Evolutionary conservation across 2,888 invertebrate genomes (phyloP).

Genomic region (Galerucella nymphaeae): DNA sequence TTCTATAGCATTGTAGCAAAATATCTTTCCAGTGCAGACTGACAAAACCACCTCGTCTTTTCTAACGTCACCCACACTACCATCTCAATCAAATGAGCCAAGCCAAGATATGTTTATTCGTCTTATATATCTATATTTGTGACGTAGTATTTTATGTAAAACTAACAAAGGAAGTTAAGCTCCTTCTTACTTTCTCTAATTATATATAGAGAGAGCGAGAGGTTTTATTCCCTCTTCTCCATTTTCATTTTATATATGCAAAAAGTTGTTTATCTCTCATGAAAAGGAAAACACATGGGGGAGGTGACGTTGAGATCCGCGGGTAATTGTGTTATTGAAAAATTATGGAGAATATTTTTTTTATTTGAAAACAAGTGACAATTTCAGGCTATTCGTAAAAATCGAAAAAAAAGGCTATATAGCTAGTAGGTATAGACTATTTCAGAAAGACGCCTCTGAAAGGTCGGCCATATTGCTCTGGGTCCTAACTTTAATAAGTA

Average conservation of each 20-base stretch:
- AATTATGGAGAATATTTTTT: background rate
- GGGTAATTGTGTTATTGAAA: background rate
- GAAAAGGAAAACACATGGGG: slow-evolving; percentile 16
- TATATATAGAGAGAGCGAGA: slow-evolving; percentile 11
- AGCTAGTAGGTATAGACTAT: too few species aligned
- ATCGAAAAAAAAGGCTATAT: background rate
- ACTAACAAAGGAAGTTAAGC: slow-evolving; percentile 48
- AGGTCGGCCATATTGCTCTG: too few species aligned
- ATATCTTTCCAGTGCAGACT: slow-evolving; percentile 64
- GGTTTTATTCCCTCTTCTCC: slow-evolving; percentile 20
- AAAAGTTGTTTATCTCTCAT: slow-evolving; percentile 24
- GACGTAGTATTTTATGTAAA: slow-evolving; percentile 55
- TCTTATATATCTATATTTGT: slow-evolving; percentile 60
- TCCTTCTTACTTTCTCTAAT: slow-evolving; percentile 28
- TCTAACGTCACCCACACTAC: slow-evolving; percentile 61
- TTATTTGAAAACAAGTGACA: background rate
- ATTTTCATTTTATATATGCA: slow-evolving; percentile 16
- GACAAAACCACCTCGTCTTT: slow-evolving; percentile 63
- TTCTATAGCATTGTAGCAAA: slow-evolving; percentile 61
- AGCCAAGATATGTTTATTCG: slow-evolving; percentile 61
- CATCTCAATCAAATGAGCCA: slow-evolving; percentile 61
- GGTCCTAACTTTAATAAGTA: too few species aligned
- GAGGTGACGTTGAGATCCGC: background rate
- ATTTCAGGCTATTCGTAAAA: background rate
- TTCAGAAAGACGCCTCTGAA: too few species aligned